Evolutionary conservation across 2,888 invertebrate species (phyloP).

Genomic region (Oasisia sp.): DNA sequence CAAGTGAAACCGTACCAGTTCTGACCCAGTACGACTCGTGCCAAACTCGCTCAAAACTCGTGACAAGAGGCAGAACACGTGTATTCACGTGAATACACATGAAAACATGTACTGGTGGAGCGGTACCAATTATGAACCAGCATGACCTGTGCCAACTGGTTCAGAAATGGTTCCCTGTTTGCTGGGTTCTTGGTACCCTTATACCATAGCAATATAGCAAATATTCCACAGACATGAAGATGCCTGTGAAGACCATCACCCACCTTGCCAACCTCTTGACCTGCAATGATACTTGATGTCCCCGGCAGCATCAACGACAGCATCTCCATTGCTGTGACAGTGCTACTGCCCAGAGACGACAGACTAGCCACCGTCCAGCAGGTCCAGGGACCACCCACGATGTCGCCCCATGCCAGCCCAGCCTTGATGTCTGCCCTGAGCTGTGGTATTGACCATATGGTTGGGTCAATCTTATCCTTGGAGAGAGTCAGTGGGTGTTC

Average conservation of each 20-base stretch:
- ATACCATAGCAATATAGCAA: too few relatives aligned
- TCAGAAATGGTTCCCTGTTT: too few relatives aligned
- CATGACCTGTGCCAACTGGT: too few relatives aligned
- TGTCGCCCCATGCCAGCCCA: neutral
- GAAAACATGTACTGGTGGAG: too few relatives aligned
- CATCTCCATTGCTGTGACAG: neutral
- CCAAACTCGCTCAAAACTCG: too few relatives aligned
- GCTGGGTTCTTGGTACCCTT: too few relatives aligned
- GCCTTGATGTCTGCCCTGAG: neutral
- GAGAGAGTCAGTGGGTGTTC: neutral
- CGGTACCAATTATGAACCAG: too few relatives aligned
- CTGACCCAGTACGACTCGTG: too few relatives aligned
- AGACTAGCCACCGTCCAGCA: neutral
- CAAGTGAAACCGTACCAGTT: too few relatives aligned
- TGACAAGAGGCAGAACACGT: too few relatives aligned
- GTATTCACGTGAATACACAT: too few relatives aligned
- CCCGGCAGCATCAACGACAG: neutral
- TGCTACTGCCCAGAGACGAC: neutral
- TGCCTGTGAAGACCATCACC: neutral
- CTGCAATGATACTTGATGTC: neutral
- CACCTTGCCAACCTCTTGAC: neutral
- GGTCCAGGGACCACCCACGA: slow-evolving; percentile 3
- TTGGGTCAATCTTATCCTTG: neutral
- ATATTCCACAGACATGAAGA: too few relatives aligned
- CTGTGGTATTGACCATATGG: neutral